phyloP scores from a whole-genome alignment of 2,888 invertebrate genomes.

The Fissipunctia ypsillon region DNA sequence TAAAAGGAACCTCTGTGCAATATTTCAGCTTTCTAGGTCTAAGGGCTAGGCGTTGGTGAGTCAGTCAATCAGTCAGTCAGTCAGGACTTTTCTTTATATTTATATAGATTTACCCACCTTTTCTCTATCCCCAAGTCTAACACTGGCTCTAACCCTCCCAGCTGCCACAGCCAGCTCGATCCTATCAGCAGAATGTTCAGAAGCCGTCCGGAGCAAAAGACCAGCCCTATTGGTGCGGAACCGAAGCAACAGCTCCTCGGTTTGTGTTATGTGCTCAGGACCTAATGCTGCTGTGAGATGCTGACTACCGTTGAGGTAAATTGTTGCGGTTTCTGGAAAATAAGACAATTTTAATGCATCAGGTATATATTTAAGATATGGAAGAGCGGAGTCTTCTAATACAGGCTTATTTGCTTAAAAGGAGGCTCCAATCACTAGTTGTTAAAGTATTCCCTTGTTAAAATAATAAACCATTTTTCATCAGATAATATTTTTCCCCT shows the following conservation, averaged over 20 bases:
- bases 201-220: conserved; percentile 94
- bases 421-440: too few relatives aligned
- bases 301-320: conserved; percentile 97
- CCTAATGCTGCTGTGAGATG: conserved; percentile 94
- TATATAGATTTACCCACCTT: conserved; percentile 92
- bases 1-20: too few relatives aligned
- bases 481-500: background rate
- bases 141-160: conserved; percentile 95
- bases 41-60: too few relatives aligned
- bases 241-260: conserved; percentile 96
- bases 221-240: conserved; percentile 96
- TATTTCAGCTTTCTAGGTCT: too few relatives aligned
- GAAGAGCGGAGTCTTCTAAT: too few relatives aligned
- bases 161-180: conserved; percentile 96
- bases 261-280: conserved; percentile 95
- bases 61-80: too few relatives aligned
- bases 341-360: background rate
- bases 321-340: conserved; percentile 94
- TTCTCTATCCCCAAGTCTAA: conserved; percentile 95
- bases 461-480: too few relatives aligned
- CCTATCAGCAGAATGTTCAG: conserved; percentile 94
- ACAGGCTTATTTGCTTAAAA: too few relatives aligned
- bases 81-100: too few relatives aligned
- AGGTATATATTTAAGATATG: too few relatives aligned
- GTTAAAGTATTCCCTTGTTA: too few relatives aligned